Base-by-base conservation (phyloP, 1,140 invertebrate species). In the Myzus persicae region DNA sequence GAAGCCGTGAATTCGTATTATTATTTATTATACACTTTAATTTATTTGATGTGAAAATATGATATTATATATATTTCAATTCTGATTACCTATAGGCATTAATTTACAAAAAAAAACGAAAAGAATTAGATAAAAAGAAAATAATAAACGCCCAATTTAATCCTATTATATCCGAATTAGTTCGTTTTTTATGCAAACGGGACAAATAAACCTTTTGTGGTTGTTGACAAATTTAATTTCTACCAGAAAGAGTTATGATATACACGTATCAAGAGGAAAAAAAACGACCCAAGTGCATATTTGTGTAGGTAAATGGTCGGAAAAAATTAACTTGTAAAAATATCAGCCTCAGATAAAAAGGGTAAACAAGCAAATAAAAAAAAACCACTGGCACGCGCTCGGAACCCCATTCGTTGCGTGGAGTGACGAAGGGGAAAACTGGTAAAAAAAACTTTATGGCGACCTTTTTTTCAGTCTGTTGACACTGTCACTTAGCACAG, bases 261-360 rank as follows among this genome's bases (percentile, higher is more conserved):
- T 38, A 36, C 20, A 22, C n/a, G 91, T 91, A 76, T 76, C 20
- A 82, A 82, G 44, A 92, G 36, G 24, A 46, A 92, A 84, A 59
- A 91, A 93, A 54, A 51, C 24, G 2, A 38, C 81, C 76, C 36
- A 9, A 38, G 46, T 51, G 76, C 81, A 93, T 93, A 85, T 85
- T 93, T 93, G 81, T 31, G 81, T 48, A 93, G 91, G 91, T 93
- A 85, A 93, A 85, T n/a, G 81, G 81, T 54, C n/a, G 81, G 44
- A 93, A 54, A 92, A 93, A 93, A 93, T 93, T 93, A 93, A 93
- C 91, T 93, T 93, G 91, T 93, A 93, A 93, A 93, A 93, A 82
- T 84, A 84, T 81, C 46, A 31, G 36, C 20, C 44, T 84, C 36
- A 20, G 46, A 84, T 85, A 93, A 85, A 93, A 93, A 93, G 81